Evolutionary conservation across 2,888 invertebrate genomes (phyloP).

Genomic region (Lycocerus yunnanus): DNA sequence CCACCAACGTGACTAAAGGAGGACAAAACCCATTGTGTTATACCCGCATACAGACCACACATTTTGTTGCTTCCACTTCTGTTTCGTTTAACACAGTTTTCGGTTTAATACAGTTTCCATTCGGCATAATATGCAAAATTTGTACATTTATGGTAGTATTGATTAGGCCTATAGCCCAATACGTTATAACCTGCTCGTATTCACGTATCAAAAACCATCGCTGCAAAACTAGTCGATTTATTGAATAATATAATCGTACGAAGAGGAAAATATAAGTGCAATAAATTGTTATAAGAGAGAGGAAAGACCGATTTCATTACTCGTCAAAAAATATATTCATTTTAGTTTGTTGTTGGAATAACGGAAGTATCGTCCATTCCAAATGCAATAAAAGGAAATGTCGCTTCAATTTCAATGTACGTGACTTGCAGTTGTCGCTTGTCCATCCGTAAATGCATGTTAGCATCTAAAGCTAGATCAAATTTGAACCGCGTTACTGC

Average conservation of each 20-base stretch:
- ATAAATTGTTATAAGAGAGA: neutral
- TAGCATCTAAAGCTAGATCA: neutral
- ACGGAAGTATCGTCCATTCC: neutral
- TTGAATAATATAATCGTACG: neutral
- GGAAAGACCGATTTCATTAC: neutral
- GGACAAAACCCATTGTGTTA: constrained; percentile 29
- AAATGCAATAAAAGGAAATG: neutral
- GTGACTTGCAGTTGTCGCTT: constrained; percentile 23
- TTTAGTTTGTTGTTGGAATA: too few relatives aligned
- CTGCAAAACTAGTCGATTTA: neutral
- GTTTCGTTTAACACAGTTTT: constrained; percentile 1
- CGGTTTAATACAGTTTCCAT: neutral
- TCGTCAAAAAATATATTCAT: neutral
- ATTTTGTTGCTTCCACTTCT: constrained; percentile 28
- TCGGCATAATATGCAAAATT: neutral
- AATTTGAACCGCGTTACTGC: constrained; percentile 7
- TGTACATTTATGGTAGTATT: neutral
- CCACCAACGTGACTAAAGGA: constrained; percentile 29
- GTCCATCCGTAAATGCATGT: constrained; percentile 16
- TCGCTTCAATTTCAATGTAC: constrained; percentile 21
- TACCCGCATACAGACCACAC: constrained; percentile 31
- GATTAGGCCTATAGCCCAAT: neutral
- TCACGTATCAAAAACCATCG: too few relatives aligned
- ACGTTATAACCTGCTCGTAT: neutral
- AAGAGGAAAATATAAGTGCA: neutral